phyloP scores from a whole-genome alignment of 2,888 invertebrate species.

The Noctua comes region DNA sequence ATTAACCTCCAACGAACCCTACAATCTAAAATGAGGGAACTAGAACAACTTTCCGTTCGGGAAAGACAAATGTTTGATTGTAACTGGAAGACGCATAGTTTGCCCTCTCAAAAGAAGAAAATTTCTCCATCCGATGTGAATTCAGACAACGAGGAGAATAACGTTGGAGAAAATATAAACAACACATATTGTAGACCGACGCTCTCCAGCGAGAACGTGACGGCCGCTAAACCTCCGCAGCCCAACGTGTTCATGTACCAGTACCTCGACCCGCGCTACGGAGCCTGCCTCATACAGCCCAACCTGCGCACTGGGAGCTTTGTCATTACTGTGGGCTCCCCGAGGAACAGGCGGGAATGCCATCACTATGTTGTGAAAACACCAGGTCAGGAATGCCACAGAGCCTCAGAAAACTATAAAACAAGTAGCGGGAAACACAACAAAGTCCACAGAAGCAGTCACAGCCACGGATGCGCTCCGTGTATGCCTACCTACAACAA shows the following conservation, averaged over 20 bases:
- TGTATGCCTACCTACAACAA: slow-evolving; percentile 92
- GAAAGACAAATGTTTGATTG: slow-evolving; percentile 96
- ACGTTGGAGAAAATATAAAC: slow-evolving; percentile 87
- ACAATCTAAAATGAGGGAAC: slow-evolving; percentile 95
- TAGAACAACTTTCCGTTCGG: slow-evolving; percentile 94
- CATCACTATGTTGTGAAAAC: slow-evolving; percentile 92
- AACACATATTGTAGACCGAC: slow-evolving; percentile 94
- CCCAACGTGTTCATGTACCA: slow-evolving; percentile 91
- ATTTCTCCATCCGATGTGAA: slow-evolving; percentile 88
- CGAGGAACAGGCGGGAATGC: slow-evolving; percentile 92
- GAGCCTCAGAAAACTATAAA: slow-evolving; percentile 81
- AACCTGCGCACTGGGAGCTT: slow-evolving; percentile 92
- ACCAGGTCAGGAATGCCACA: slow-evolving; percentile 79
- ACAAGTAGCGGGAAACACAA: slow-evolving; percentile 79
- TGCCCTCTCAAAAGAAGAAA: slow-evolving; percentile 96
- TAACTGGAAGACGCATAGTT: slow-evolving; percentile 97
- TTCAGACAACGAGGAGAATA: slow-evolving; percentile 85
- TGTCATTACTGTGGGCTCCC: slow-evolving; percentile 93
- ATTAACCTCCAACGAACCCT: slow-evolving; percentile 96
- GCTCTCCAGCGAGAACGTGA: slow-evolving; percentile 95
- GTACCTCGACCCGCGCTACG: slow-evolving; percentile 93
- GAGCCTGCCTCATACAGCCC: slow-evolving; percentile 93
- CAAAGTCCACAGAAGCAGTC: slow-evolving; percentile 81
- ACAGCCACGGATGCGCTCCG: slow-evolving; percentile 92
- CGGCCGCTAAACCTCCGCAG: slow-evolving; percentile 85